phyloP scores from a whole-genome alignment of 2,113 vertebrate genomes.

The Pyrgilauda ruficollis region DNA sequence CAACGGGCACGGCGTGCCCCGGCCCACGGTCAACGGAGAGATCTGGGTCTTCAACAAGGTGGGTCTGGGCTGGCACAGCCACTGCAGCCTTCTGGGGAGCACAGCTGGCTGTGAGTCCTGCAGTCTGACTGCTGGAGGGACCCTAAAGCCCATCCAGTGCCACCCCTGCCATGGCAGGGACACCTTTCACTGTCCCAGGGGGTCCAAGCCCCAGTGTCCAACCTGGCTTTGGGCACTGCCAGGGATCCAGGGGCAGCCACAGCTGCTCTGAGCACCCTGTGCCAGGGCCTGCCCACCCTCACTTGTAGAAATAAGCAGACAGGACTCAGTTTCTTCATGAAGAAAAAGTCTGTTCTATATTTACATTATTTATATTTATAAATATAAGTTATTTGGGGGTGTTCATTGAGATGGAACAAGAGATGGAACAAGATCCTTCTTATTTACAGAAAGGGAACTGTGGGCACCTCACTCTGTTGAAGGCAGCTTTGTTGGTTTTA shows the following conservation, averaged over 20 bases:
- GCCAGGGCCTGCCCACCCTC: not conserved
- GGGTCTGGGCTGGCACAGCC: not conserved
- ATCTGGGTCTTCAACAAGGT: constrained; percentile 99
- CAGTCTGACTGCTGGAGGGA: fast-evolving
- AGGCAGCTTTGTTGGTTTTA: not conserved
- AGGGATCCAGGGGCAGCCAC: not conserved
- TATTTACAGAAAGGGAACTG: not conserved
- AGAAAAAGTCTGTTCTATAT: not conserved
- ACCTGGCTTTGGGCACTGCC: not conserved
- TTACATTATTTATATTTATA: not conserved
- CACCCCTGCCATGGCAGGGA: not conserved
- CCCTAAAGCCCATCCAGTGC: fast-evolving
- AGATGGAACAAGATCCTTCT: not conserved
- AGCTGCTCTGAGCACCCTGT: not conserved
- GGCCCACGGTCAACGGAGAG: constrained; percentile 95
- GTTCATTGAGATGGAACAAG: not conserved
- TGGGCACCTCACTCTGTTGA: not conserved
- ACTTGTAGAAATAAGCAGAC: not conserved
- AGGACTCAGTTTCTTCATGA: not conserved
- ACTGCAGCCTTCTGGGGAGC: not conserved
- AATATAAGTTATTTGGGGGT: not conserved
- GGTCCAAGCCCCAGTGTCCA: not conserved
- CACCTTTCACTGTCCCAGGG: fast-evolving
- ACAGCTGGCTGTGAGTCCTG: fast-evolving
- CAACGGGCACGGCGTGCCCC: constrained; percentile 96